Evolutionary conservation across 2,113 vertebrate species (phyloP), one percentile per base, ranked within the genome.

Genomic region (Phainopepla nitens): DNA sequence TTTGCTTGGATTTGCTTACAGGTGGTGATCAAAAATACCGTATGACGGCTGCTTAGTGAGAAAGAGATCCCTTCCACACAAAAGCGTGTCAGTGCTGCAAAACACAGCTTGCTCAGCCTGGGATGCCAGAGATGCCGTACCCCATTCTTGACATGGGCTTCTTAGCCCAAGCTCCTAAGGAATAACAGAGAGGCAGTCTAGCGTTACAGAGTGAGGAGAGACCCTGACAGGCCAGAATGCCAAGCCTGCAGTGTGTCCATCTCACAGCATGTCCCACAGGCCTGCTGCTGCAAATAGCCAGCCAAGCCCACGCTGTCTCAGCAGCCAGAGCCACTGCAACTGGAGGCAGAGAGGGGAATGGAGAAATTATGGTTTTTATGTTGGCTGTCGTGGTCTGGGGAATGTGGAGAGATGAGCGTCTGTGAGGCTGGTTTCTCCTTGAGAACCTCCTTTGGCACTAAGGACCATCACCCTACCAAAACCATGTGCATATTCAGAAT

Each of bases 81-180:
- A 58, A 83, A 96, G 90, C 86, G 69, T 6, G 1, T 92, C 84
- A 91, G 90, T 89, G 81, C 33, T 90, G 80, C 83, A 94, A 91
- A 97, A 86, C 91, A 94, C 45, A 57, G 35, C 96, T 90, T 86
- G 69, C 77, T 89, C 94, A 91, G 93, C 66, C 44, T 54, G 94
- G 86, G 88, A 97, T 97, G 95, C 66, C 60, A 96, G 83, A 80
- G 88, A 96, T 95, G 87, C 96, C 82, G 2, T 27, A 12, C 82
- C 62, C 69, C 88, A 23, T 54, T 89, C 90, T 28, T 69, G 58
- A 90, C 62, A 41, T 2, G 54, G 68, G 35, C 82, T 92, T 23
- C 92, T 86, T 28, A 35, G 41, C 45, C n/a, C 11, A 53, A 28
- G 73, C 82, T 92, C 82, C 87, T 65, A 18, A 90, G 82, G 85